Conservation (phyloP, 1,140 invertebrate genomes). For the Zaprionus camerounensis region DNA sequence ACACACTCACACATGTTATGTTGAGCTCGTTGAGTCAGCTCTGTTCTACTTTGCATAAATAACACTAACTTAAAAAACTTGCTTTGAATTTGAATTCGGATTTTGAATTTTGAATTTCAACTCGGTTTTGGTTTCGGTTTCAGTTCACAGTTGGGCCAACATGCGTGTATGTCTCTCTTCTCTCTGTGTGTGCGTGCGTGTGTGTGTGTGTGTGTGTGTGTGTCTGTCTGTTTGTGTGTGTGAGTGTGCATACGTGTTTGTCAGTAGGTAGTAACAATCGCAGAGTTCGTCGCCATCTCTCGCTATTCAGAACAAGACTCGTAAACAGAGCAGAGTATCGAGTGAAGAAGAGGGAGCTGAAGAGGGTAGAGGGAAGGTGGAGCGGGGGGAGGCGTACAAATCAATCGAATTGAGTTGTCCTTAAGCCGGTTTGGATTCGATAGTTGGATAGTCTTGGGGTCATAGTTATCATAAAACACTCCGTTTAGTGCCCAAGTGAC, state of each 20-base stretch:
- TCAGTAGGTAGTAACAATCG: slow-evolving; percentile 8
- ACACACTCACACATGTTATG: slow-evolving; percentile 5
- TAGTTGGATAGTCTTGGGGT: slow-evolving; percentile 48
- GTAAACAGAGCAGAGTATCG: slow-evolving; percentile 43
- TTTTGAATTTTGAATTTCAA: slow-evolving; percentile 24
- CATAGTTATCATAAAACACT: slow-evolving; percentile 73
- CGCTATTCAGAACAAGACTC: slow-evolving; percentile 22
- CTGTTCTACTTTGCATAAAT: slow-evolving; percentile 66
- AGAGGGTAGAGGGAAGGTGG: background rate
- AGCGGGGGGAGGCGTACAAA: slow-evolving; percentile 30
- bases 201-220: background rate
- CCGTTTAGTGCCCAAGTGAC: slow-evolving; percentile 14
- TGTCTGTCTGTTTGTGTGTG: background rate
- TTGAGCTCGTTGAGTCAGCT: slow-evolving; percentile 23
- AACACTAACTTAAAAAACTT: slow-evolving; percentile 79
- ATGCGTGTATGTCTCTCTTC: background rate
- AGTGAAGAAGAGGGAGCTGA: background rate
- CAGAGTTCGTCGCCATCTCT: slow-evolving; percentile 64
- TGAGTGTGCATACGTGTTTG: background rate
- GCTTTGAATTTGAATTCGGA: slow-evolving; percentile 68
- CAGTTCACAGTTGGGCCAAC: slow-evolving; percentile 14
- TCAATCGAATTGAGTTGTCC: slow-evolving; percentile 63
- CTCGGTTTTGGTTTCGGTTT: slow-evolving; percentile 26
- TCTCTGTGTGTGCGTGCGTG: background rate
- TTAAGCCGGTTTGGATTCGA: slow-evolving; percentile 65